Conservation (phyloP, 2,113 vertebrate genomes). For the Pangasianodon hypophthalmus region DNA sequence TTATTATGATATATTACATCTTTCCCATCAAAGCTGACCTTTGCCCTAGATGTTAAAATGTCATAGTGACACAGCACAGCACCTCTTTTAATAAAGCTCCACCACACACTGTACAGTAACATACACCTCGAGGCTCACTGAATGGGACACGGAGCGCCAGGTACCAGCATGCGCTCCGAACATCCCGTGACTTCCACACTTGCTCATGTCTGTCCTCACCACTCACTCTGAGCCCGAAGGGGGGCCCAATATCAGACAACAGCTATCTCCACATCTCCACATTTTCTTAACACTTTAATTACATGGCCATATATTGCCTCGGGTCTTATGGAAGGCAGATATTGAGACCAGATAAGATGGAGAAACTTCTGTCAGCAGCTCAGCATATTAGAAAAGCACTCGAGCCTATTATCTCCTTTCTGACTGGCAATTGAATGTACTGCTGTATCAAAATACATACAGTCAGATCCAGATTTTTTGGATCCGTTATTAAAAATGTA, state of each 20-base stretch:
- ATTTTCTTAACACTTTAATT: conserved; percentile 79
- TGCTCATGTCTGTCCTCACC: conserved; percentile 75
- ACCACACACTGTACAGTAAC: conserved; percentile 11
- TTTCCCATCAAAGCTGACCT: conserved; percentile 30
- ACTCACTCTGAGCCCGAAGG: conserved; percentile 72
- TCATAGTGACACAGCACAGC: conserved; percentile 24
- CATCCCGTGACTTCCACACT: conserved; percentile 64
- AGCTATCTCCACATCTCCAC: conserved; percentile 76
- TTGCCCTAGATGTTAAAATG: conserved; percentile 25
- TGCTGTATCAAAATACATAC: conserved; percentile 72
- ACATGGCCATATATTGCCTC: conserved; percentile 74
- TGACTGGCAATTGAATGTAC: conserved; percentile 72
- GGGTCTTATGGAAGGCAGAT: conserved; percentile 73
- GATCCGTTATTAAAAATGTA: conserved; percentile 64
- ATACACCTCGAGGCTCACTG: conserved; percentile 54
- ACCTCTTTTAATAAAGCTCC: conserved; percentile 35
- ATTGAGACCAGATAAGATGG: conserved; percentile 80
- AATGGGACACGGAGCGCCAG: conserved; percentile 29
- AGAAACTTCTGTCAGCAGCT: conserved; percentile 79
- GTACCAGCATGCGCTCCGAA: conserved; percentile 63
- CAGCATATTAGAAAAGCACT: conserved; percentile 73
- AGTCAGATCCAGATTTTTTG: conserved; percentile 60
- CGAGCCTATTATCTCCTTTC: conserved; percentile 70
- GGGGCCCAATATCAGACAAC: conserved; percentile 64
- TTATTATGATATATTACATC: background rate